These are phyloP conservation scores for Crypturellus tataupa DNA, from an alignment of 2,797 vertebrate genomes.

Conservation along the genomic window DNA sequence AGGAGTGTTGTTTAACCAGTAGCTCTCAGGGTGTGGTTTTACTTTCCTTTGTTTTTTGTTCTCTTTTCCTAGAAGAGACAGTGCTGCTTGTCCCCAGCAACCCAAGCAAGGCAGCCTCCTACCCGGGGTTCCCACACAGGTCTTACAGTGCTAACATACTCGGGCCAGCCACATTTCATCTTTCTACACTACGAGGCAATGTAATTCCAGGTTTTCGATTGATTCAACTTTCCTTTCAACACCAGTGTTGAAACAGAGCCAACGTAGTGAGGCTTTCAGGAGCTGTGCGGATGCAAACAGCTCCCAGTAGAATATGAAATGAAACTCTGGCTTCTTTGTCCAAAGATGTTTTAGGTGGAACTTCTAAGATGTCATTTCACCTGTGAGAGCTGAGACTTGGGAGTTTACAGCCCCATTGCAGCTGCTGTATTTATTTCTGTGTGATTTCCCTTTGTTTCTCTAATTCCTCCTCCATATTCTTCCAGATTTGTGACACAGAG, in stretches of 20 bases:
- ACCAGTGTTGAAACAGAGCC: neutral
- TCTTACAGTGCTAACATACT: rapidly evolving
- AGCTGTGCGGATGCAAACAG: neutral
- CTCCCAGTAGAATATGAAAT: neutral
- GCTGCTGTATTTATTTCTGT: neutral
- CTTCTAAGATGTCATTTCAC: neutral
- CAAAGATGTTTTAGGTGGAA: neutral
- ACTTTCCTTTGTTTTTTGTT: no score
- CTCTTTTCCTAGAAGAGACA: neutral
- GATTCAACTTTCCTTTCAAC: neutral
- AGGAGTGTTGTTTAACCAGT: neutral
- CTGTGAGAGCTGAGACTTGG: neutral
- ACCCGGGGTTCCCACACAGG: rapidly evolving
- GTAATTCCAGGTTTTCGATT: neutral
- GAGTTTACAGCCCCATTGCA: neutral
- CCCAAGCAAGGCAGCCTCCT: neutral
- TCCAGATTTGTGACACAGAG: neutral
- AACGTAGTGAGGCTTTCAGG: neutral
- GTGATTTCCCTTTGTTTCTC: conserved; percentile 51
- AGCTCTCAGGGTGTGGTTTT: neutral
- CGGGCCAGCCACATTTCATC: neutral
- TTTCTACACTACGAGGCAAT: neutral
- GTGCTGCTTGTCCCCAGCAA: neutral
- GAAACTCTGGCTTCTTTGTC: neutral
- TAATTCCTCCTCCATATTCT: neutral